A percentile compares a stretch with the other conserved stretches of the same genome.
Evolutionary conservation across 2,888 invertebrate species (phyloP).

Genomic region (Oegoconia quadripuncta): DNA sequence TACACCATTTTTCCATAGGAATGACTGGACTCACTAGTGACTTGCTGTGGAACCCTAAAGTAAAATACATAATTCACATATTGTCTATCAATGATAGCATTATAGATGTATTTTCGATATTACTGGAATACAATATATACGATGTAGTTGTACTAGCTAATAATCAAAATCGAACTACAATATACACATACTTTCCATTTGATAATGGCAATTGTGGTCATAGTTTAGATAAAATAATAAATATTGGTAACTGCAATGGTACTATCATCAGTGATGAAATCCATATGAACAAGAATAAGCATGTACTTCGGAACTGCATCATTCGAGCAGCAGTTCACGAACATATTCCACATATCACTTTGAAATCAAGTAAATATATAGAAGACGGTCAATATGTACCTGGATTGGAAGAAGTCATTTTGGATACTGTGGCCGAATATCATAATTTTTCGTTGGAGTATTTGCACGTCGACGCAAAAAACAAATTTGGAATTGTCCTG

Average conservation of each 20-base stretch:
- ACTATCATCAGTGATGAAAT: not conserved
- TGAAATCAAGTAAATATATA: not conserved
- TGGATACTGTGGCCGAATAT: not conserved
- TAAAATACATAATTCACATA: slow-evolving; percentile 15
- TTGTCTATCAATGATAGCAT: not conserved
- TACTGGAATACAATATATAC: slow-evolving; percentile 5
- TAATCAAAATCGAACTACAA: no score
- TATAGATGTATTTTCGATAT: slow-evolving; percentile 1
- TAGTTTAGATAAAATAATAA: slow-evolving; percentile 5
- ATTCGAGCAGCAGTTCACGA: slow-evolving; percentile 10
- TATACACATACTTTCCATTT: not conserved
- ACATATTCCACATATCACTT: slow-evolving; percentile 11
- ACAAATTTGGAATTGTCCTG: slow-evolving; percentile 1
- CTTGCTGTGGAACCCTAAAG: slow-evolving; percentile 20
- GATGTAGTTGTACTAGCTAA: slow-evolving; percentile 1
- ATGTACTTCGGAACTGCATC: slow-evolving; percentile 11
- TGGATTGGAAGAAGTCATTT: slow-evolving; percentile 9
- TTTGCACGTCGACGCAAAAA: not conserved
- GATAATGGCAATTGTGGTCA: slow-evolving; percentile 18
- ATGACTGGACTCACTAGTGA: slow-evolving; percentile 9
- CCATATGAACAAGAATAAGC: slow-evolving; percentile 6
- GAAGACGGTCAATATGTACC: not conserved
- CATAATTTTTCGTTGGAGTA: slow-evolving; percentile 3
- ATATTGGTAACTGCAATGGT: slow-evolving; percentile 13
- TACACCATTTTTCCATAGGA: slow-evolving; percentile 1